Evolutionary conservation across 2,113 vertebrate genomes (phyloP).

Genomic region (Hystrix brachyura): DNA sequence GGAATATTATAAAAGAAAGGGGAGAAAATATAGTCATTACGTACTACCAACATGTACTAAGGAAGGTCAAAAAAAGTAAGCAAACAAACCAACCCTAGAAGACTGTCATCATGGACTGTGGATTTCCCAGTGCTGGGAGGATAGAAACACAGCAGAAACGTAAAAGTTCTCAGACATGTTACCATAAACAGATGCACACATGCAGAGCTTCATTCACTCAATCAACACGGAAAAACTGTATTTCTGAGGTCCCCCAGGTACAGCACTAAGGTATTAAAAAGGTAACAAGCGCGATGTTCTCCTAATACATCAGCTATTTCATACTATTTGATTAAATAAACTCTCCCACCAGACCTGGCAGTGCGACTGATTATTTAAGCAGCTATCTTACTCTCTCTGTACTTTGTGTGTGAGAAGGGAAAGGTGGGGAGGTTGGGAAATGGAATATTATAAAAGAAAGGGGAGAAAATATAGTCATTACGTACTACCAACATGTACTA

Average conservation of each 20-base stretch:
- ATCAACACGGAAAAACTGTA: neutral
- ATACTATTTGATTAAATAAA: slow-evolving; percentile 47
- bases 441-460: neutral
- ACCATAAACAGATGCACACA: neutral
- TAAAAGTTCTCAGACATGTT: neutral
- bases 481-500: neutral
- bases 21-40: neutral
- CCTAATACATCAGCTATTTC: slow-evolving; percentile 43
- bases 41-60: neutral
- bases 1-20: neutral
- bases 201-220: neutral
- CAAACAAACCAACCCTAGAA: neutral
- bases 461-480: neutral
- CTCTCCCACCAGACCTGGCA: neutral
- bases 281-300: neutral
- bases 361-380: neutral
- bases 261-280: neutral
- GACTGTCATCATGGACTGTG: neutral
- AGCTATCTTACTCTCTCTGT: neutral
- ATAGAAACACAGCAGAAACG: neutral
- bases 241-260: neutral
- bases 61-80: neutral
- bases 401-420: neutral
- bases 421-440: neutral
- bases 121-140: neutral